Evolutionary conservation across 2,113 vertebrate species (phyloP).

Genomic region (Chionomys nivalis): DNA sequence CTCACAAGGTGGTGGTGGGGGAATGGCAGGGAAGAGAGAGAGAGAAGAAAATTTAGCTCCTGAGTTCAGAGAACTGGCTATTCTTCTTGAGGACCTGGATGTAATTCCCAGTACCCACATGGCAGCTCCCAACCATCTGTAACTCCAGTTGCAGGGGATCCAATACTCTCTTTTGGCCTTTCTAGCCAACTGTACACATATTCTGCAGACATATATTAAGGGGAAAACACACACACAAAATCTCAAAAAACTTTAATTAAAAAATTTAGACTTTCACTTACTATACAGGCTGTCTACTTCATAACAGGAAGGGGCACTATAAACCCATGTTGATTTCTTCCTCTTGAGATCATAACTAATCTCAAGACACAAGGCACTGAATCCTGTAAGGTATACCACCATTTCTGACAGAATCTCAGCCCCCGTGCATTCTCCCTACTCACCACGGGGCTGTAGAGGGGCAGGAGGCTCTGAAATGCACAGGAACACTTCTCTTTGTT

Average conservation of each 20-base stretch:
- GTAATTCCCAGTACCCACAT: background rate
- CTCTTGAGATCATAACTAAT: background rate
- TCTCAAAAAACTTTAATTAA: background rate
- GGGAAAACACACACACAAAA: background rate
- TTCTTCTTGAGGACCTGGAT: background rate
- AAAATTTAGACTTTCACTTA: constrained; percentile 51
- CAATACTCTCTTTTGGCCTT: background rate
- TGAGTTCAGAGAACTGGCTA: background rate
- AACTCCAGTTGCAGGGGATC: background rate
- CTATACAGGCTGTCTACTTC: constrained; percentile 1
- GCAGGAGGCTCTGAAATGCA: constrained; percentile 88
- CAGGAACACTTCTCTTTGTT: constrained; percentile 89
- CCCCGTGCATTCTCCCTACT: constrained; percentile 78
- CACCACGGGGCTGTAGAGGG: constrained; percentile 89
- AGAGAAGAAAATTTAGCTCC: background rate
- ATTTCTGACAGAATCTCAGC: background rate
- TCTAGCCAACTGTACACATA: background rate
- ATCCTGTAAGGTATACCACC: background rate
- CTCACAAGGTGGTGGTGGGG: background rate
- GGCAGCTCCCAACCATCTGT: background rate
- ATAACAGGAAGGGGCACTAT: background rate
- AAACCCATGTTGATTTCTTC: background rate
- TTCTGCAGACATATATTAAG: background rate
- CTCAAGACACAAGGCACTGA: background rate
- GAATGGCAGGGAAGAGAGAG: background rate